Percentiles rank a stretch among this genome's conserved stretches.
These are phyloP conservation scores for Rapana venosa DNA, from an alignment of 2,888 invertebrate species.

Conservation along the genomic window DNA sequence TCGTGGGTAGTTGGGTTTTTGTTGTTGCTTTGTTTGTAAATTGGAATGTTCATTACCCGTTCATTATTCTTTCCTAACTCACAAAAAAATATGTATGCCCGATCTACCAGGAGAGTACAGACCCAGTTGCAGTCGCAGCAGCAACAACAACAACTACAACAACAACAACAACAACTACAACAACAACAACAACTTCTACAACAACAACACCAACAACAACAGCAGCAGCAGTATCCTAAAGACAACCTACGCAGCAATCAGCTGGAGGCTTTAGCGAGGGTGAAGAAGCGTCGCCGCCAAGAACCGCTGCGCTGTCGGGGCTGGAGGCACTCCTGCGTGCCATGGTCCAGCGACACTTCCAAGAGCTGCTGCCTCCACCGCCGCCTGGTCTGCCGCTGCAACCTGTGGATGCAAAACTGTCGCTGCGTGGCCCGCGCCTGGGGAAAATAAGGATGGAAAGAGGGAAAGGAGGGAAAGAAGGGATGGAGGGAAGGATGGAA, in stretches of 20 bases:
- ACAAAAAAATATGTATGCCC: not conserved
- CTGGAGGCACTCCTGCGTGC: constrained; percentile 63
- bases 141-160: not conserved
- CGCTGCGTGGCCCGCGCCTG: constrained; percentile 61
- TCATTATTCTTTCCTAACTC: not conserved
- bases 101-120: not conserved
- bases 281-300: not conserved
- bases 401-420: constrained; percentile 68
- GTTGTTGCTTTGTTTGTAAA: not conserved
- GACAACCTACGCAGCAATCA: not conserved
- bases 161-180: not conserved
- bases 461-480: not conserved
- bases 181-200: not conserved
- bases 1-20: too few relatives aligned
- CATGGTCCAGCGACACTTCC: constrained; percentile 57
- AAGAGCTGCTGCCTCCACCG: constrained; percentile 53
- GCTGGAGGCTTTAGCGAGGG: not conserved
- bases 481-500: too few relatives aligned
- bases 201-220: not conserved
- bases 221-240: not conserved
- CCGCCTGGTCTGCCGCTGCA: constrained; percentile 61
- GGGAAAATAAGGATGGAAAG: constrained; percentile 52
- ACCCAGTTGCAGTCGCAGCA: not conserved
- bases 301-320: constrained; percentile 47
- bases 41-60: not conserved